Evolutionary conservation across 1,140 invertebrate genomes (phyloP).

Genomic region (Colletes latitarsis): DNA sequence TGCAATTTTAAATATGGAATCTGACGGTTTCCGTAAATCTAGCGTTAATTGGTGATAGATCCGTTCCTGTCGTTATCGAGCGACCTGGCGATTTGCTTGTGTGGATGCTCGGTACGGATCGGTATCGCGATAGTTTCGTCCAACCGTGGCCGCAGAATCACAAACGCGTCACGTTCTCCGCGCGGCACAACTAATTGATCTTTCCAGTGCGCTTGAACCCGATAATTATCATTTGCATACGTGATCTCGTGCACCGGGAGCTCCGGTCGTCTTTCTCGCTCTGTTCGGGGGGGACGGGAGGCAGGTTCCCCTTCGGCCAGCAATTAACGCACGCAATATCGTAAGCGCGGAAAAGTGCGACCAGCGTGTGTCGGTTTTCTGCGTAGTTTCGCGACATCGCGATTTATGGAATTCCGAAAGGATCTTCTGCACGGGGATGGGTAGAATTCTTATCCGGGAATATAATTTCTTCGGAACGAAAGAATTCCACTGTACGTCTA

Average conservation of each 20-base stretch:
- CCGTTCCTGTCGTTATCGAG: no score
- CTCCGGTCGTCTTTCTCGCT: slow-evolving; percentile 47
- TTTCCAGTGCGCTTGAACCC: slow-evolving; percentile 79
- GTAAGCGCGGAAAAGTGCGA: slow-evolving; percentile 31
- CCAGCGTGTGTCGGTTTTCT: slow-evolving; percentile 14
- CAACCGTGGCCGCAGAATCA: background rate
- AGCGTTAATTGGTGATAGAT: no score
- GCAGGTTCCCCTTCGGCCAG: slow-evolving; percentile 50
- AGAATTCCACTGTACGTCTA: no score
- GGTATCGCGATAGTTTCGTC: background rate
- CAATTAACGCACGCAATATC: slow-evolving; percentile 38
- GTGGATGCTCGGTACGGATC: no score
- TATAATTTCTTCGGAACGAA: no score
- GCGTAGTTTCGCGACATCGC: slow-evolving; percentile 2
- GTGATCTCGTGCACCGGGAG: slow-evolving; percentile 61
- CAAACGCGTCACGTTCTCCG: slow-evolving; percentile 62
- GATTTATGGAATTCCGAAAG: background rate
- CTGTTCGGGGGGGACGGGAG: background rate
- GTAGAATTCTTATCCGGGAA: no score
- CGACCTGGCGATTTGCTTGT: no score
- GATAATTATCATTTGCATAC: slow-evolving; percentile 79
- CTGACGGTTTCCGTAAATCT: no score
- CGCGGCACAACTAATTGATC: slow-evolving; percentile 78
- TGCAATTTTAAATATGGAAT: no score
- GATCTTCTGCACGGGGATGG: background rate